Conservation (phyloP, 2,888 invertebrate species). For the Standfussiana lucernea region DNA sequence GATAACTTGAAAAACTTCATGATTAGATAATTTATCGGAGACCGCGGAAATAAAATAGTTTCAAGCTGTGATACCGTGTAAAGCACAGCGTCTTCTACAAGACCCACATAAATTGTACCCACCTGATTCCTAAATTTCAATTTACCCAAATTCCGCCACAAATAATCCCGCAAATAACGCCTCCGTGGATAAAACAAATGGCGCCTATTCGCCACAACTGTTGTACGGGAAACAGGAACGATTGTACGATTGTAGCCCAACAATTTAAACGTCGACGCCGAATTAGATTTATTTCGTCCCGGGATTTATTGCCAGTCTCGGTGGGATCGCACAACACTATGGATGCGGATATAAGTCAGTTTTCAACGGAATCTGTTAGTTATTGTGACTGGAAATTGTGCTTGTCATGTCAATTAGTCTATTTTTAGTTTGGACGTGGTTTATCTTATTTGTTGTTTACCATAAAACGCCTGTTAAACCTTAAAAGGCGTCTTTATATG, state of each 20-base stretch:
- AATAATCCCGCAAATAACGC: constrained; percentile 67
- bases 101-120: constrained; percentile 51
- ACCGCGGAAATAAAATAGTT: neutral
- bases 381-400: constrained; percentile 30
- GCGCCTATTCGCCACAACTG: constrained; percentile 61
- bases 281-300: constrained; percentile 85
- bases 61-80: too few relatives aligned
- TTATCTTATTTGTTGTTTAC: neutral
- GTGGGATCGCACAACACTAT: constrained; percentile 57
- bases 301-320: constrained; percentile 78
- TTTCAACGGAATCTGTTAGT: constrained; percentile 45
- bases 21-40: neutral
- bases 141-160: constrained; percentile 58
- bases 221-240: constrained; percentile 74
- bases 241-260: constrained; percentile 75
- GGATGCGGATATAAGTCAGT: constrained; percentile 46
- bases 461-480: neutral
- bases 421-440: neutral
- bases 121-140: constrained; percentile 54
- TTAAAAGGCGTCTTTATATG: neutral
- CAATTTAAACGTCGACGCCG: constrained; percentile 84
- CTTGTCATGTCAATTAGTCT: constrained; percentile 11
- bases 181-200: constrained; percentile 61
- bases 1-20: neutral
- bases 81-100: neutral